Percentiles rank a stretch among this genome's conserved stretches.
Conservation (phyloP, 2,113 vertebrate genomes). For the Tamias sibiricus region DNA sequence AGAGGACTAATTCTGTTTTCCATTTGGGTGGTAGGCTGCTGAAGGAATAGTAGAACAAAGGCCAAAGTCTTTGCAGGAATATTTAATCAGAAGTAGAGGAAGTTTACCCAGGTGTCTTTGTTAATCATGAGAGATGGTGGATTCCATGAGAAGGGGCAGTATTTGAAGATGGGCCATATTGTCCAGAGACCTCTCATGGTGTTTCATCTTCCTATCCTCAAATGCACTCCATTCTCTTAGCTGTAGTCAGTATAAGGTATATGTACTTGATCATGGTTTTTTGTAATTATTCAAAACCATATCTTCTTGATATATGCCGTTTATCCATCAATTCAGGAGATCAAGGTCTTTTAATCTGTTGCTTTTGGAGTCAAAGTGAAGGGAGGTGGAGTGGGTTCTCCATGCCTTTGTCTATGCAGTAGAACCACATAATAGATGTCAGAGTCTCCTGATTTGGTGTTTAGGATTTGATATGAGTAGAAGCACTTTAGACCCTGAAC, state of each 20-base stretch:
- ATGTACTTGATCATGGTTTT: background rate
- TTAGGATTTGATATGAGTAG: background rate
- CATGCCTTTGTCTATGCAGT: background rate
- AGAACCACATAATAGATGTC: background rate
- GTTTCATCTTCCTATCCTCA: background rate
- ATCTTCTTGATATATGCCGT: background rate
- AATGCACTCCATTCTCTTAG: background rate
- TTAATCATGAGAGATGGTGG: background rate
- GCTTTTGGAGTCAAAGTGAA: background rate
- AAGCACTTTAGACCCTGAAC: background rate
- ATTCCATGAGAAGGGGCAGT: background rate
- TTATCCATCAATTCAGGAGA: background rate
- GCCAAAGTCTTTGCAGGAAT: background rate
- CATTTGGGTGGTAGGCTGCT: conserved; percentile 44
- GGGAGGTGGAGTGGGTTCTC: background rate
- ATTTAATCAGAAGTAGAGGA: conserved; percentile 17
- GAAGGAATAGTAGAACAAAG: background rate
- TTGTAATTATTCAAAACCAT: background rate
- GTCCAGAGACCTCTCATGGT: background rate
- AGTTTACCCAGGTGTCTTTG: conserved; percentile 8
- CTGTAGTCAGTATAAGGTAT: background rate
- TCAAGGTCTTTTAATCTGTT: background rate
- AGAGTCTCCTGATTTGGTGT: background rate
- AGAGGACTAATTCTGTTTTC: conserved; percentile 81
- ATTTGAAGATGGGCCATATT: background rate